Evolutionary conservation across 2,113 vertebrate species (phyloP), one percentile per base, ranked within the genome.

Genomic region (Sminthopsis crassicaudata): DNA sequence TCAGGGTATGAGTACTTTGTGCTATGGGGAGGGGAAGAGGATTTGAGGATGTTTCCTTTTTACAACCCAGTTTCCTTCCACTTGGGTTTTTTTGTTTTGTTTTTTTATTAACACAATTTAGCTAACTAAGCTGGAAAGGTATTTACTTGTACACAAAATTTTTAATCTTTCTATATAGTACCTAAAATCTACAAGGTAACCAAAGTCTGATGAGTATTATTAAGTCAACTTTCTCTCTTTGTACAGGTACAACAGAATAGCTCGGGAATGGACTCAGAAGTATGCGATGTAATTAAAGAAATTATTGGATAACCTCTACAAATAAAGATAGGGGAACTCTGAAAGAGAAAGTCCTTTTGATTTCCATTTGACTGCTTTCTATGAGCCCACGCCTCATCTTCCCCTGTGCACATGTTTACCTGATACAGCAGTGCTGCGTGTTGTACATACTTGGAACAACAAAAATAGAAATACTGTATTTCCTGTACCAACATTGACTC

Each of bases 201-300:
- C 96, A 52, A 96, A 46, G 90, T 50, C 67, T 97, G 57, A 96
- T 93, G 42, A 95, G 0, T 98, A 76, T 97, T 97, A 76, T 98
- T 98, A 97, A 98, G 95, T 97, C 93, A 97, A 97, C 67, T 93
- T 95, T 98, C 97, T 98, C 97, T 99, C 94, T 98, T 97, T 98
- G 94, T 96, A 30, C 99, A 99, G 99, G 99, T 99, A 99, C 99
- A 99, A 99, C 99, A 99, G 99, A 99, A 99, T 99, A 99, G 99
- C 99, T 99, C 99, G 99, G 99, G 99, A 99, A 99, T 99, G 99
- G 99, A 99, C 99, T 99, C 99, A 99, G 99, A 99, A 99, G 99
- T 99, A 99, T 99, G 99, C 99, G 98, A 99, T 99, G 99, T 99
- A 99, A 99, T 99, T 99, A 99, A 99, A 99, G 99, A 98, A 99